These are phyloP conservation scores for Pachyseris speciosa DNA, from an alignment of 64 coral and sea anemone genomes.

Conservation along the genomic window DNA sequence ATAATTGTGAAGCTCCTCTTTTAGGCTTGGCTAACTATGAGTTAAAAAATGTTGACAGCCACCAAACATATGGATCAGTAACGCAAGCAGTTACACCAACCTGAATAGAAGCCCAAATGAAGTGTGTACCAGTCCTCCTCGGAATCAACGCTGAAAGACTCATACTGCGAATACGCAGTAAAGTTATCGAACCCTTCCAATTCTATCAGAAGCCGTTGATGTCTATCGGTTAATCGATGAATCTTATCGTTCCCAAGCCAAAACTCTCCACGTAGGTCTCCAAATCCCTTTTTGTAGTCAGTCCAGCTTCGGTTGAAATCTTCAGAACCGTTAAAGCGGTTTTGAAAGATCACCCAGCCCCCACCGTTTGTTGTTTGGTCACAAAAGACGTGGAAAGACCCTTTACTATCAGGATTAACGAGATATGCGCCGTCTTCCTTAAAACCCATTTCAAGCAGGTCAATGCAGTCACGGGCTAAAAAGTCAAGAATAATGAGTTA, in stretches of 20 bases:
- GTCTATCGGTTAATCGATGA: background rate
- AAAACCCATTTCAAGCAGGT: background rate
- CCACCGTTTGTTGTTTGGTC: conserved; percentile 34
- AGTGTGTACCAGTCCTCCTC: conserved; percentile 24
- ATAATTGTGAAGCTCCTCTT: no score
- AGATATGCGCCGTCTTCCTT: background rate
- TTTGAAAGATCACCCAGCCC: conserved; percentile 59
- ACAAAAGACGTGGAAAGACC: conserved; percentile 28
- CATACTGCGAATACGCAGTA: conserved; percentile 48
- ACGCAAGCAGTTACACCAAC: no score
- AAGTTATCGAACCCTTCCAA: conserved; percentile 56
- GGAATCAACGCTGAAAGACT: conserved; percentile 6
- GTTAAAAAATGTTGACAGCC: no score
- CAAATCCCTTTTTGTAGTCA: conserved; percentile 40
- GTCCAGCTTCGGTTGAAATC: conserved; percentile 18
- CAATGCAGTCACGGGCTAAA: conserved; percentile 32
- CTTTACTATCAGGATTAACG: conserved; percentile 15
- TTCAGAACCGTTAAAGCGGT: conserved; percentile 12
- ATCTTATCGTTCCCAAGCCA: conserved; percentile 21
- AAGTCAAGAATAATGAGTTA: no score
- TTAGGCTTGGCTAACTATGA: no score
- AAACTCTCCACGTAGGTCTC: background rate
- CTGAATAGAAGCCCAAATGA: conserved; percentile 54
- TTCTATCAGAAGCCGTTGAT: conserved; percentile 35
- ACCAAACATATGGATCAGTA: no score